Percentiles rank a stretch among this genome's conserved stretches.
These are phyloP conservation scores for Artemisiospiza belli DNA, from an alignment of 2,113 vertebrate species.

Conservation along the genomic window DNA sequence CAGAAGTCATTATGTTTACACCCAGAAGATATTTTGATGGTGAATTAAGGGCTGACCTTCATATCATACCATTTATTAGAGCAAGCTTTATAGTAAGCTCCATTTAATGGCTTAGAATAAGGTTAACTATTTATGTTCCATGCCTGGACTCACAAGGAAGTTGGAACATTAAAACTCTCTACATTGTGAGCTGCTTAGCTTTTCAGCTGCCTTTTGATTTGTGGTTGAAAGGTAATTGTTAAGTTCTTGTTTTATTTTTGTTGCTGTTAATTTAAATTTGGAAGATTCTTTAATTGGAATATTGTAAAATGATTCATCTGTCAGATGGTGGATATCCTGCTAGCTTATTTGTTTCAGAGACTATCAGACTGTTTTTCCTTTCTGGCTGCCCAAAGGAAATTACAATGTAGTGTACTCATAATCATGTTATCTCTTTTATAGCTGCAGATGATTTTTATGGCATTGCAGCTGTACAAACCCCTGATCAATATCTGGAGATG, in stretches of 20 bases:
- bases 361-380: neutral
- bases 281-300: neutral
- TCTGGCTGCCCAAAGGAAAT: conserved; percentile 37
- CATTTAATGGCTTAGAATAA: conserved; percentile 19
- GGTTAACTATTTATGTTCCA: conserved; percentile 33
- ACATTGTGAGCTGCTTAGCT: neutral
- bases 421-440: conserved; percentile 51
- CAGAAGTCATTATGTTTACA: conserved; percentile 40
- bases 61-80: conserved; percentile 36
- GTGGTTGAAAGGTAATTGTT: neutral
- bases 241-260: neutral
- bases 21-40: conserved; percentile 47
- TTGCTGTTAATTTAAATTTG: neutral
- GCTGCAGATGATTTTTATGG: conserved; percentile 56
- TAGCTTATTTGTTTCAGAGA: neutral
- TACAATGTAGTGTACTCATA: neutral
- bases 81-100: conserved; percentile 20
- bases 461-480: conserved; percentile 21
- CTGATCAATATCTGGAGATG: conserved; percentile 36
- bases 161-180: neutral
- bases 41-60: conserved; percentile 49
- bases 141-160: neutral
- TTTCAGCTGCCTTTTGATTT: conserved; percentile 18
- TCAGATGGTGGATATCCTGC: conserved; percentile 5
- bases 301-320: neutral